Percentiles rank a stretch among this genome's conserved stretches.
Conservation (phyloP, 1,140 invertebrate species). For the Octopus bimaculoides region DNA sequence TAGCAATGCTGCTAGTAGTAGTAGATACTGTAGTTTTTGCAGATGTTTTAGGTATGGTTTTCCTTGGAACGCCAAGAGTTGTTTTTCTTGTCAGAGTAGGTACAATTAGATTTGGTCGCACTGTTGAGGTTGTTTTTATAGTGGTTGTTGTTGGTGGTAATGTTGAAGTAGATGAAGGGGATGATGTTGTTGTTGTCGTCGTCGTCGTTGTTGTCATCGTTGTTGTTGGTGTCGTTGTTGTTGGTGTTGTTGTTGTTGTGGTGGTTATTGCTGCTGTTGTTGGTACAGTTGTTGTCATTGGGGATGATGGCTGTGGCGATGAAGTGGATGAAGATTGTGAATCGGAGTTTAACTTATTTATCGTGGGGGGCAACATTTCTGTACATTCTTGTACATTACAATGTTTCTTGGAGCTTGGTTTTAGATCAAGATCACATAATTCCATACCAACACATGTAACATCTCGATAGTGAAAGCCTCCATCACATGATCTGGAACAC, state of each 20-base stretch:
- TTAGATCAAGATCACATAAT: conserved; percentile 29
- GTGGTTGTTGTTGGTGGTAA: conserved; percentile 6
- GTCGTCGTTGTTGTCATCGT: conserved; percentile 1
- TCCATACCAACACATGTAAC: conserved; percentile 34
- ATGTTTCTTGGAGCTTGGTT: conserved; percentile 30
- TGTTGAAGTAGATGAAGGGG: not conserved
- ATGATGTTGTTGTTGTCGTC: conserved; percentile 6
- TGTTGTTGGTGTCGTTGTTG: conserved; percentile 12
- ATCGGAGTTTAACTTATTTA: too few relatives aligned
- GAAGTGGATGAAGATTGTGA: not conserved
- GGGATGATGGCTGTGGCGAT: conserved; percentile 11
- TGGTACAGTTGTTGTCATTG: not conserved
- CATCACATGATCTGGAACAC: conserved; percentile 48
- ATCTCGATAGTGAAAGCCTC: conserved; percentile 45
- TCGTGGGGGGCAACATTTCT: not conserved
- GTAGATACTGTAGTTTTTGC: not conserved
- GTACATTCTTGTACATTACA: conserved; percentile 28
- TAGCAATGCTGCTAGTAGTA: too few relatives aligned
- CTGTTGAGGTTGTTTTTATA: conserved; percentile 1
- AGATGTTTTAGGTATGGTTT: not conserved
- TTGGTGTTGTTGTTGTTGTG: conserved; percentile 1
- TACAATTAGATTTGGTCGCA: not conserved
- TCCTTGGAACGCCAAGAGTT: not conserved
- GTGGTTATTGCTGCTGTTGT: conserved; percentile 8
- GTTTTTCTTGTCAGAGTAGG: not conserved